Conservation (phyloP, 2,113 vertebrate genomes). For the Lepus timidus region DNA sequence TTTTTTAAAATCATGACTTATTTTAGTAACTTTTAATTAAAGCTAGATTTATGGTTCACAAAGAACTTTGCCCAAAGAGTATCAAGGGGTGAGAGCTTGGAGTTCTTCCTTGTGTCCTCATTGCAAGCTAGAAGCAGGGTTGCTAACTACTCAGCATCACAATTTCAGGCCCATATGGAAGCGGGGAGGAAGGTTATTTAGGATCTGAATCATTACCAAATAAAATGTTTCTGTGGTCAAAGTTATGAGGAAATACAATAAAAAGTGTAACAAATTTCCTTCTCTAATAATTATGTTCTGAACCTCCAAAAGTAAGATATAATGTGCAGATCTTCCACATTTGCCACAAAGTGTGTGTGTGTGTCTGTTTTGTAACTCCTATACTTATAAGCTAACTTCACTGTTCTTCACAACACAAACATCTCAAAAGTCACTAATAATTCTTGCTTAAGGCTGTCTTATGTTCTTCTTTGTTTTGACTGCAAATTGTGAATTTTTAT, state of each 20-base stretch:
- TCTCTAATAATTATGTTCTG: constrained; percentile 7
- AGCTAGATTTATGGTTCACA: constrained; percentile 13
- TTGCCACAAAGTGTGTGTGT: background rate
- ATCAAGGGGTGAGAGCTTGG: background rate
- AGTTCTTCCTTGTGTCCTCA: background rate
- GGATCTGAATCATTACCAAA: constrained; percentile 3
- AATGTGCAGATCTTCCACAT: background rate
- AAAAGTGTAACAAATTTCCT: background rate
- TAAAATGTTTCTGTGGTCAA: constrained; percentile 31
- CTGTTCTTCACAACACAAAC: constrained; percentile 40
- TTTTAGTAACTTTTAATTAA: constrained; percentile 54
- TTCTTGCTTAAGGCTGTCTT: constrained; percentile 14
- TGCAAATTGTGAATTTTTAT: background rate
- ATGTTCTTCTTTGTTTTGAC: background rate
- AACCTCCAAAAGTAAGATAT: background rate
- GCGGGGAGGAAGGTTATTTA: background rate
- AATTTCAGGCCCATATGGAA: background rate
- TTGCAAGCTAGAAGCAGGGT: background rate
- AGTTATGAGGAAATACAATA: background rate
- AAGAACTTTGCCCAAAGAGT: background rate
- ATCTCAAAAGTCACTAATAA: background rate
- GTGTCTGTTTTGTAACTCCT: background rate
- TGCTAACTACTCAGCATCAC: background rate
- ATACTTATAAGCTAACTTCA: background rate
- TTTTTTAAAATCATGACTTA: constrained; percentile 38